phyloP scores from a whole-genome alignment of 2,113 vertebrate species.

The Aptenodytes forsteri region DNA sequence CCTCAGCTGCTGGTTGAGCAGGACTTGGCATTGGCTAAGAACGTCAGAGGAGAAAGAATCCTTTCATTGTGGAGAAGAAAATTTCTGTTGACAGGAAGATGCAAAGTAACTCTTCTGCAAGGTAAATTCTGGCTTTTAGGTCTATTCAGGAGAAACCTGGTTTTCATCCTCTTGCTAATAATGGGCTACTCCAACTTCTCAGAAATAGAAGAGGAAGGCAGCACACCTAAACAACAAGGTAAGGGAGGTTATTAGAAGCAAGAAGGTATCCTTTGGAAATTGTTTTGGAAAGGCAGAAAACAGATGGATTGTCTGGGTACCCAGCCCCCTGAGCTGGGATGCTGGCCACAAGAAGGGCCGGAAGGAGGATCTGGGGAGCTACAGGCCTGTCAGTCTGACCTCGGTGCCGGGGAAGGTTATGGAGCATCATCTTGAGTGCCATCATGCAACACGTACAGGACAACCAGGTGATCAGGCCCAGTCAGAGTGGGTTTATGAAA shows the following conservation, averaged over 20 bases:
- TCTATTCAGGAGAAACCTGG: not conserved
- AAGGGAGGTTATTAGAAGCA: not conserved
- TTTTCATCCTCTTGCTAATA: not conserved
- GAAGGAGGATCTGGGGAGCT: not conserved
- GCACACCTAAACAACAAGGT: not conserved
- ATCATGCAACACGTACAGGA: not conserved
- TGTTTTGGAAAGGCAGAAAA: not conserved
- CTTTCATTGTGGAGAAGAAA: not conserved
- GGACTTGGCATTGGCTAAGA: not conserved
- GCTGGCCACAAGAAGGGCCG: not conserved
- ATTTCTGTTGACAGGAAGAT: not conserved
- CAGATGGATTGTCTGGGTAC: not conserved
- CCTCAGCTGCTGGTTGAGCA: not conserved
- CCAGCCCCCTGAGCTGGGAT: no score
- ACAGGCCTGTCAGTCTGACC: not conserved
- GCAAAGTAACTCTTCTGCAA: not conserved
- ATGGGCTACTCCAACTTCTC: not conserved
- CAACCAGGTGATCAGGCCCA: not conserved
- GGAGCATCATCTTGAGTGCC: not conserved
- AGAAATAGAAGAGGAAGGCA: not conserved
- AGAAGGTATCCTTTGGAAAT: not conserved
- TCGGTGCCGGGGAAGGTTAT: not conserved
- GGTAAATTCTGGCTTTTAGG: not conserved
- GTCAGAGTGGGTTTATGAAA: not conserved
- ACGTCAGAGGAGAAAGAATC: not conserved